Evolutionary conservation across 2,797 vertebrate species (phyloP).

Genomic region (Pterois miles): DNA sequence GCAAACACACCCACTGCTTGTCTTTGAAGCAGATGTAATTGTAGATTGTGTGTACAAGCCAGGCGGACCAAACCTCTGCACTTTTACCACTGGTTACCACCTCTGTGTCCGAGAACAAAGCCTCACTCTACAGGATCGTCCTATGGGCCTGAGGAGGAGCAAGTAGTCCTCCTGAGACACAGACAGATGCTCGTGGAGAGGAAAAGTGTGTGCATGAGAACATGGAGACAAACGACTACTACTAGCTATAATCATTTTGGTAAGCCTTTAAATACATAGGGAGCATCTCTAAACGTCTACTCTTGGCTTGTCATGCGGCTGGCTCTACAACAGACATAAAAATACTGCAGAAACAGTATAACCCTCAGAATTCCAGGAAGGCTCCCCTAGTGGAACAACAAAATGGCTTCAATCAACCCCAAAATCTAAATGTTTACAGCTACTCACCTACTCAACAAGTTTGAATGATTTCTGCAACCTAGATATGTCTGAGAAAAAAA

Average conservation of each 20-base stretch:
- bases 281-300: constrained; percentile 48
- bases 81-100: constrained; percentile 66
- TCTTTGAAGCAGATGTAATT: constrained; percentile 55
- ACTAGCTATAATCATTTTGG: constrained; percentile 62
- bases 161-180: constrained; percentile 30
- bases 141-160: constrained; percentile 7
- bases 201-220: not conserved
- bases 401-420: constrained; percentile 17
- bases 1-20: constrained; percentile 40
- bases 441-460: not conserved
- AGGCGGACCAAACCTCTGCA: constrained; percentile 43
- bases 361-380: constrained; percentile 29
- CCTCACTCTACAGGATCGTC: constrained; percentile 42
- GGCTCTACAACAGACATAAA: constrained; percentile 46
- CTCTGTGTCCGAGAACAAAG: constrained; percentile 56
- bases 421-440: not conserved
- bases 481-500: not conserved
- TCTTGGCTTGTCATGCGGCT: constrained; percentile 60
- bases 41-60: constrained; percentile 48
- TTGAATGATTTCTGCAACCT: not conserved
- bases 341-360: constrained; percentile 16
- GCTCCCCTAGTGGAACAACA: not conserved
- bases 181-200: not conserved
- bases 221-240: constrained; percentile 43
- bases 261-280: constrained; percentile 73